phyloP scores from a whole-genome alignment of 2,113 vertebrate species.

The Uria lomvia region DNA sequence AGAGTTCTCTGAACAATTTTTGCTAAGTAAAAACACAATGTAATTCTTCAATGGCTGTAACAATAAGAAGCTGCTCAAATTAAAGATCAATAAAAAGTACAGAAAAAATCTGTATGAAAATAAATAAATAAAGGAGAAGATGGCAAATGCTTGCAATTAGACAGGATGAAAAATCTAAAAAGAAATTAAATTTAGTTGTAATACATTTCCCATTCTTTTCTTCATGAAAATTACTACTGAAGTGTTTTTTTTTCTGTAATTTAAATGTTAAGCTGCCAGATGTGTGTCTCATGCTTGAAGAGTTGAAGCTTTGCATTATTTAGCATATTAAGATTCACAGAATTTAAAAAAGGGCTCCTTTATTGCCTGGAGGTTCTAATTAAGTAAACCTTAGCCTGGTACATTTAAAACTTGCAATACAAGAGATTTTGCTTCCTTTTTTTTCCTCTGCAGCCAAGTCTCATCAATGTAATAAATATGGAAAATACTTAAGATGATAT shows the following conservation, averaged over 20 bases:
- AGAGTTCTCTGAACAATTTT: slow-evolving; percentile 68
- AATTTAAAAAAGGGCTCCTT: slow-evolving; percentile 99
- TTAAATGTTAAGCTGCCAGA: slow-evolving; percentile 99
- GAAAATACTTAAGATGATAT: slow-evolving; percentile 89
- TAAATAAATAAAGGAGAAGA: slow-evolving; percentile 68
- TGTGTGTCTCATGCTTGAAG: slow-evolving; percentile 99
- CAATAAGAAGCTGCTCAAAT: slow-evolving; percentile 66
- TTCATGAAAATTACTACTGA: slow-evolving; percentile 91
- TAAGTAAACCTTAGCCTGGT: slow-evolving; percentile 99
- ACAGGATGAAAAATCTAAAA: slow-evolving; percentile 87
- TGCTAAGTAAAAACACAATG: slow-evolving; percentile 65
- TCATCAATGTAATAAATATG: slow-evolving; percentile 96
- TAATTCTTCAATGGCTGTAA: slow-evolving; percentile 63
- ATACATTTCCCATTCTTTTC: slow-evolving; percentile 89
- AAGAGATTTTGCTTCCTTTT: slow-evolving; percentile 84
- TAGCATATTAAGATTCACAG: slow-evolving; percentile 99
- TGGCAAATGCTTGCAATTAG: slow-evolving; percentile 83
- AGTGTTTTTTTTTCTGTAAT: slow-evolving; percentile 88
- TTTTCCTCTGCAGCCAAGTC: slow-evolving; percentile 79
- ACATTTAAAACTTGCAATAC: slow-evolving; percentile 98
- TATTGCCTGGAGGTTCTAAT: slow-evolving; percentile 99
- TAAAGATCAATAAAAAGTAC: slow-evolving; percentile 76
- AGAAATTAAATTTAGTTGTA: slow-evolving; percentile 90
- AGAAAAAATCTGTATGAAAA: slow-evolving; percentile 70
- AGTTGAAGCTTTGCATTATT: slow-evolving; percentile 99